A percentile compares a stretch with the other conserved stretches of the same genome.
Conservation (phyloP, 2,113 vertebrate genomes). For the Neomonachus schauinslandi region DNA sequence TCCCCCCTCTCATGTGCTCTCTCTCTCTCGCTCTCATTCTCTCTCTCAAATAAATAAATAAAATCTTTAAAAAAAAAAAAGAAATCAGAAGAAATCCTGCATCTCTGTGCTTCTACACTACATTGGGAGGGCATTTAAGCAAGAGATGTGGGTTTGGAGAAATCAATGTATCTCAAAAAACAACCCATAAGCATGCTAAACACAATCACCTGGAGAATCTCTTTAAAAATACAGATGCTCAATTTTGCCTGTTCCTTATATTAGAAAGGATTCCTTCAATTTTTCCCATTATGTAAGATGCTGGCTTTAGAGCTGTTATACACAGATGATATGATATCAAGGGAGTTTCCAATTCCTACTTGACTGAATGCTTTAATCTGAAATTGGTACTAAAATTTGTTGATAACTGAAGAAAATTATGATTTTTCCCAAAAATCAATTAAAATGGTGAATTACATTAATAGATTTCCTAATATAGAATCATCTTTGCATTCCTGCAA, state of each 20-base stretch:
- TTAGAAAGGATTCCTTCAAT: neutral
- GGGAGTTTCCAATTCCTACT: neutral
- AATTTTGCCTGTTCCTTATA: neutral
- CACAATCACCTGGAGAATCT: neutral
- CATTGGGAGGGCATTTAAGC: neutral
- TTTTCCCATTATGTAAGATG: neutral
- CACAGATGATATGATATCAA: neutral
- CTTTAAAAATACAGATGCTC: neutral
- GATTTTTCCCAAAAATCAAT: neutral
- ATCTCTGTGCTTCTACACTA: neutral
- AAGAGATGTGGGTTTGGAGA: neutral
- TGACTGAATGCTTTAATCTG: neutral
- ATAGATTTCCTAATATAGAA: neutral
- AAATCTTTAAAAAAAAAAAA: neutral
- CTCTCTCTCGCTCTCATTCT: no score
- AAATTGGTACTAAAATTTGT: neutral
- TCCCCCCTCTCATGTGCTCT: no score
- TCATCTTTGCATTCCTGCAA: neutral
- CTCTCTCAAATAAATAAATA: no score
- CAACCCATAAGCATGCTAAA: neutral
- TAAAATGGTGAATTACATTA: neutral
- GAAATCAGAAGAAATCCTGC: neutral
- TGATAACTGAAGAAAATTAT: neutral
- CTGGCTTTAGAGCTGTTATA: neutral
- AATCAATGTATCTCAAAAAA: neutral